Percentiles rank a stretch among this genome's conserved stretches.
Conservation (phyloP, 2,888 invertebrate genomes). For the Cepaea hortensis region DNA sequence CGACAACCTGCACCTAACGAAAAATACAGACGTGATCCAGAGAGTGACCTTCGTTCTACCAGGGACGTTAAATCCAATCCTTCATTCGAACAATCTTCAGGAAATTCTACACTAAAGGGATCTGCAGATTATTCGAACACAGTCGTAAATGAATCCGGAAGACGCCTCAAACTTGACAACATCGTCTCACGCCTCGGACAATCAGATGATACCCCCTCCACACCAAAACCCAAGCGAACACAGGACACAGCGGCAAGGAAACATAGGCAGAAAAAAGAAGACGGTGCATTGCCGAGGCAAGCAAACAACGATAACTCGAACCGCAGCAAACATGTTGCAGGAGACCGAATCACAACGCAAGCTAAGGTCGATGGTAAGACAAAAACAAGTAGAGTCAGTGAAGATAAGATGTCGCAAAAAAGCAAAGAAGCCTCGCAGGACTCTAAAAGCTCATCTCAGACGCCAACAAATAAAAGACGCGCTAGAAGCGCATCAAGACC, state of each 20-base stretch:
- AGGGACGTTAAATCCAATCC: constrained; percentile 3
- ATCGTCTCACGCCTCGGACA: constrained; percentile 20
- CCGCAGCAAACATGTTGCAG: not conserved
- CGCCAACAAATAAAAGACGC: constrained; percentile 37
- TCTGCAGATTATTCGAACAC: not conserved
- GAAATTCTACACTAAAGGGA: not conserved
- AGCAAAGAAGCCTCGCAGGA: not conserved
- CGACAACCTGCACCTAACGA: constrained; percentile 34
- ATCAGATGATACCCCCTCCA: not conserved
- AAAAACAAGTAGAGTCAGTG: not conserved
- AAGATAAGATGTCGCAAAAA: not conserved
- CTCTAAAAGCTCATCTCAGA: constrained; percentile 8
- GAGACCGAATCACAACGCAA: not conserved
- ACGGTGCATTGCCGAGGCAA: constrained; percentile 45
- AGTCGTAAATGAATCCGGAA: not conserved
- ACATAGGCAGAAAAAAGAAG: constrained; percentile 52
- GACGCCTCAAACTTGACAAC: not conserved
- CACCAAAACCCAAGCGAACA: not conserved
- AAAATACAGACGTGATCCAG: constrained; percentile 11
- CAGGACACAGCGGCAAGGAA: not conserved
- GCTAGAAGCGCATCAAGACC: constrained; percentile 37
- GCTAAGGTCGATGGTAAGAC: not conserved
- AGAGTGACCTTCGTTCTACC: constrained; percentile 3
- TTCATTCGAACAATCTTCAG: constrained; percentile 3
- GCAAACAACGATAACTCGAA: constrained; percentile 50